phyloP scores from a whole-genome alignment of 2,888 invertebrate genomes.

The Ennomos fuscantarius region DNA sequence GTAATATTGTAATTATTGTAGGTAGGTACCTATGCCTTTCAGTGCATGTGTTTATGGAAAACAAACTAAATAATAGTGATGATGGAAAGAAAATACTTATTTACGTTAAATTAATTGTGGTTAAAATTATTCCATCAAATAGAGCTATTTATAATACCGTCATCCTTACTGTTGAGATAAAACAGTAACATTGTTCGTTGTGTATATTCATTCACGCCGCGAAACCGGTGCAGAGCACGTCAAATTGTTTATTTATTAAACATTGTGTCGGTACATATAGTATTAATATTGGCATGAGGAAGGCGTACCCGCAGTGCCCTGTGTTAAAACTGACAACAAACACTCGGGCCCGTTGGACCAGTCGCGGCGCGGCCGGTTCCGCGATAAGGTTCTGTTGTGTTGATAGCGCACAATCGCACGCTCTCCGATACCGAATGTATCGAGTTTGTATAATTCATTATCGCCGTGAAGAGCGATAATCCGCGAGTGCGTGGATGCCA shows the following conservation, averaged over 20 bases:
- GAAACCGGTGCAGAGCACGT: conserved; percentile 59
- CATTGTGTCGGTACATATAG: conserved; percentile 63
- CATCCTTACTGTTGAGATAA: conserved; percentile 16
- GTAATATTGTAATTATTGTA: no score
- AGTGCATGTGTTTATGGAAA: no score
- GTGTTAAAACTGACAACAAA: conserved; percentile 53
- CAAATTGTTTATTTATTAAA: conserved; percentile 69
- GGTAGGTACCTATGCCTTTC: no score
- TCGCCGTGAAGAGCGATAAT: conserved; percentile 68
- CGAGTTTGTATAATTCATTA: conserved; percentile 75
- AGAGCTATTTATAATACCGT: no score
- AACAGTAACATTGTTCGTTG: conserved; percentile 37
- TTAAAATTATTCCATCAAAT: no score
- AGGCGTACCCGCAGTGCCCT: conserved; percentile 63
- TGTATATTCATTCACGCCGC: conserved; percentile 44
- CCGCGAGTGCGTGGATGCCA: conserved; percentile 58
- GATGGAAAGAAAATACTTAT: no score
- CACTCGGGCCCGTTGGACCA: conserved; percentile 57
- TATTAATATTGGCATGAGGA: conserved; percentile 58
- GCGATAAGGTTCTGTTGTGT: conserved; percentile 66
- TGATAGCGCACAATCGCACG: conserved; percentile 59
- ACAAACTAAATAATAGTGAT: no score
- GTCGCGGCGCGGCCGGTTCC: conserved; percentile 59
- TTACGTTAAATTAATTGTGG: no score
- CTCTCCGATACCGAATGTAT: conserved; percentile 56